Evolutionary conservation across 2,888 invertebrate species (phyloP).

Genomic region (Euzetes globulus): DNA sequence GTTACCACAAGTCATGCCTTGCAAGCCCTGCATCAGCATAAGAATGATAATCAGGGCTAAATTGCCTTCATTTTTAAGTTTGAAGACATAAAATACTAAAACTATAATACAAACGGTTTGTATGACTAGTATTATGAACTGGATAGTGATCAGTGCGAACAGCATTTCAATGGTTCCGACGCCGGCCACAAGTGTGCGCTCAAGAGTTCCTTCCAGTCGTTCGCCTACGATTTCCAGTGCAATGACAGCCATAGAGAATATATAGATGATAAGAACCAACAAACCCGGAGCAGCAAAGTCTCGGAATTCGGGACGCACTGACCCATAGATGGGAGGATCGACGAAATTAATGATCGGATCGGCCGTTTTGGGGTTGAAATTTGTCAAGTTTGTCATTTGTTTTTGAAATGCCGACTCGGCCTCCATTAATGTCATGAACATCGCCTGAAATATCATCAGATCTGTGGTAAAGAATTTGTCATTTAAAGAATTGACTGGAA

Average conservation of each 20-base stretch:
- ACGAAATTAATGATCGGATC: conserved; percentile 23
- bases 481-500: neutral
- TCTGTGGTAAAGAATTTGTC: neutral
- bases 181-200: conserved; percentile 87
- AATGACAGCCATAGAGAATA: conserved; percentile 89
- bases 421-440: neutral
- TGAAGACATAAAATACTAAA: conserved; percentile 65
- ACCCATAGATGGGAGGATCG: conserved; percentile 28
- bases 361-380: too few species aligned
- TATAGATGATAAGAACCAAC: conserved; percentile 65
- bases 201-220: conserved; percentile 78
- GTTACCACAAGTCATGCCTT: conserved; percentile 94
- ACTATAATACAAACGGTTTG: conserved; percentile 80
- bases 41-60: conserved; percentile 72
- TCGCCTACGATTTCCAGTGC: conserved; percentile 84
- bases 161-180: conserved; percentile 84
- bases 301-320: conserved; percentile 70
- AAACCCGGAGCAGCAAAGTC: conserved; percentile 28
- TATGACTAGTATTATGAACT: conserved; percentile 89
- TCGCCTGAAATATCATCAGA: neutral
- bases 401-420: neutral
- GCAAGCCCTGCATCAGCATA: conserved; percentile 79
- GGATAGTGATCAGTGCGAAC: conserved; percentile 84
- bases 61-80: conserved; percentile 80
- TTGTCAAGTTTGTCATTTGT: neutral